A percentile compares a stretch with the other conserved stretches of the same genome.
These are phyloP conservation scores for Sander lucioperca DNA, from an alignment of 2,113 vertebrate species.

Conservation along the genomic window DNA sequence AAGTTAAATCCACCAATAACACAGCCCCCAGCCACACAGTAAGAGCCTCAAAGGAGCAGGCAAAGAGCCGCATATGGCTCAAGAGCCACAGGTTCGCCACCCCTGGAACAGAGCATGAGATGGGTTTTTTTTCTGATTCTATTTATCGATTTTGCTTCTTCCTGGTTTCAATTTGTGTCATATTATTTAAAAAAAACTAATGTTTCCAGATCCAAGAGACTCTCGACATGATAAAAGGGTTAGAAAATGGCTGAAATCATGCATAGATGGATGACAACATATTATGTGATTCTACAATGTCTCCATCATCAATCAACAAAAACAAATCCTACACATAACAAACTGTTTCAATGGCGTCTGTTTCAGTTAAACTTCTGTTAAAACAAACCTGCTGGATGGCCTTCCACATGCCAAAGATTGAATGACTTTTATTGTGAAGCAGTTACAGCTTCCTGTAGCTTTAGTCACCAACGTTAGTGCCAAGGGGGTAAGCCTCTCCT, in stretches of 20 bases:
- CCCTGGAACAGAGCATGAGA: too few species aligned
- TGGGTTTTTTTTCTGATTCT: background rate
- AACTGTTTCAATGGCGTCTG: background rate
- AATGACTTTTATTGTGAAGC: background rate
- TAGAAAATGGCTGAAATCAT: too few species aligned
- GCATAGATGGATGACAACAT: background rate
- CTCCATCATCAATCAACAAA: background rate
- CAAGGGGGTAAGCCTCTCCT: too few species aligned
- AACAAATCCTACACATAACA: background rate
- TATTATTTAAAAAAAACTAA: background rate
- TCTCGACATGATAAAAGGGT: background rate
- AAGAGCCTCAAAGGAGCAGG: too few species aligned
- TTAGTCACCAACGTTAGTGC: background rate
- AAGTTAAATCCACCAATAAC: too few species aligned
- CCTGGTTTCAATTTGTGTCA: background rate
- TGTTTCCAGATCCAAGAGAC: background rate
- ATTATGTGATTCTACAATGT: background rate
- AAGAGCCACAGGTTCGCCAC: too few species aligned
- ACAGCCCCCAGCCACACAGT: too few species aligned
- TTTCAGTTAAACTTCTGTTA: background rate
- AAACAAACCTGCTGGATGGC: background rate
- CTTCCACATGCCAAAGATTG: background rate
- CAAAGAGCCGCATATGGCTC: too few species aligned
- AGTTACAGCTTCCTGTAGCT: background rate
- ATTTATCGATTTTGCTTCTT: background rate